Conservation (phyloP, 2,797 vertebrate genomes). For the Myotis findleyi region DNA sequence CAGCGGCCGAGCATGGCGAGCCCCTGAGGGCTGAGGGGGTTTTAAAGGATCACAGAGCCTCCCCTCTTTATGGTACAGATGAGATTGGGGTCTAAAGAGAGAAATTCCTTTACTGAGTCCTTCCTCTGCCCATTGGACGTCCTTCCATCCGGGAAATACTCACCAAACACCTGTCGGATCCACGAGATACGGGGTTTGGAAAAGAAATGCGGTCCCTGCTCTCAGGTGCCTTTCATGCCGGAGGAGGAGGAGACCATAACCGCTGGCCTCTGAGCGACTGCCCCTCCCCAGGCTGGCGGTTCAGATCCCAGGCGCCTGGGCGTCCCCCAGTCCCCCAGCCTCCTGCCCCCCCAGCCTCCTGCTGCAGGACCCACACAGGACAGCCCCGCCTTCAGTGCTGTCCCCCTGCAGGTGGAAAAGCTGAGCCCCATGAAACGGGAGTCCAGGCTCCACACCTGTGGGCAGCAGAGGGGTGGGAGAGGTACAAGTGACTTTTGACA, state of each 20-base stretch:
- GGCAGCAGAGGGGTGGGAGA: neutral
- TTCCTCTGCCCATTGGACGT: neutral
- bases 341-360: neutral
- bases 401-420: neutral
- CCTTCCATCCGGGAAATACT: neutral
- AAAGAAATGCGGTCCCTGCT: neutral
- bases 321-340: too few species aligned
- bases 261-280: neutral
- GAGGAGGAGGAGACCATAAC: neutral
- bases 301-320: neutral
- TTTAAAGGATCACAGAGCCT: neutral
- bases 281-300: neutral
- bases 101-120: neutral
- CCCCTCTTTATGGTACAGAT: neutral
- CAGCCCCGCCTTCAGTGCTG: neutral
- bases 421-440: neutral
- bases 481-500: neutral
- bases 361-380: fast-evolving
- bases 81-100: neutral
- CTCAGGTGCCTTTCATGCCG: neutral
- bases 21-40: fast-evolving
- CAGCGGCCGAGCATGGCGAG: fast-evolving
- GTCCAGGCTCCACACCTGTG: neutral
- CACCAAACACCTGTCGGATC: neutral
- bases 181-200: fast-evolving